Evolutionary conservation across 2,888 invertebrate species (phyloP).

Genomic region (Sarcophaga caerulescens): DNA sequence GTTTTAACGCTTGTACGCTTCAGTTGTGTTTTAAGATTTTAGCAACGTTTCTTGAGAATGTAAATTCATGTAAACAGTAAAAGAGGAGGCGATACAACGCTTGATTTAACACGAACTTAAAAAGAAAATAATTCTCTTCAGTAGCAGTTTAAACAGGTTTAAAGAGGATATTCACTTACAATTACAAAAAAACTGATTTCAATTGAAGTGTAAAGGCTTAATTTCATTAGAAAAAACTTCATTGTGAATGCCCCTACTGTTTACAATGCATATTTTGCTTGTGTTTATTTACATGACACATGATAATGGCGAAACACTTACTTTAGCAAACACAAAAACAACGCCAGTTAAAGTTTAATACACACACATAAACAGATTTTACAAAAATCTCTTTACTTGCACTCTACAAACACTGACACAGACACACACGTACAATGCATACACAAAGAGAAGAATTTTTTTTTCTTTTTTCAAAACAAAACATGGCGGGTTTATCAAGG

Average conservation of each 20-base stretch:
- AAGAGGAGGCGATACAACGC: constrained; percentile 2
- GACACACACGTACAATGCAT: not conserved
- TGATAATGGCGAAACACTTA: constrained; percentile 25
- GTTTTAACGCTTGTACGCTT: no score
- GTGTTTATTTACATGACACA: constrained; percentile 17
- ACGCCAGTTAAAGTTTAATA: constrained; percentile 50
- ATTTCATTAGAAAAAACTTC: no score
- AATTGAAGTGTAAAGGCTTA: no score
- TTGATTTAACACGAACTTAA: constrained; percentile 1
- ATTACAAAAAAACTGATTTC: no score
- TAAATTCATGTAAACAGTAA: no score
- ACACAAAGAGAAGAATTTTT: no score
- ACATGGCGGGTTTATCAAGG: no score
- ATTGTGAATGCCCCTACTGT: constrained; percentile 1
- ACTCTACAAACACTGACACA: not conserved
- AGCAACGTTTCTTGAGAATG: not conserved
- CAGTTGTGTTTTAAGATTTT: no score
- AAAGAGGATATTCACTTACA: no score
- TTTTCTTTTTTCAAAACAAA: no score
- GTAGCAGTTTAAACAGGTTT: no score
- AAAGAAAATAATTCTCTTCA: not conserved
- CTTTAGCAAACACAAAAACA: constrained; percentile 43
- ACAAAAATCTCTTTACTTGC: constrained; percentile 62
- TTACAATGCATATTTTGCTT: not conserved
- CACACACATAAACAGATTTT: constrained; percentile 64